Conservation (phyloP, 92 coral and sea anemone species). For the Micromussa lordhowensis region DNA sequence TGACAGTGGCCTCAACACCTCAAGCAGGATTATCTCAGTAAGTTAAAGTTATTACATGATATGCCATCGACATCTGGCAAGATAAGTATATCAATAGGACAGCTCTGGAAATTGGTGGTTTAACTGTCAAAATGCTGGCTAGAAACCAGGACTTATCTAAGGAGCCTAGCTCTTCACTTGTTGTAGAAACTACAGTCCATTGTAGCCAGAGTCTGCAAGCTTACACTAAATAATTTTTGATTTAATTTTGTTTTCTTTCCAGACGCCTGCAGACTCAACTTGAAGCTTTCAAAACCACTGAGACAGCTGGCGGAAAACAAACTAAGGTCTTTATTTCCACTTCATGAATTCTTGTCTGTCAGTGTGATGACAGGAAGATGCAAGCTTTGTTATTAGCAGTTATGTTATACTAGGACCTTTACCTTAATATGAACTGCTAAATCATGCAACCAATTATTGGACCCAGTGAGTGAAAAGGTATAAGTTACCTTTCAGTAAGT, state of each 20-base stretch:
- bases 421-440: background rate
- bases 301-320: constrained; percentile 49
- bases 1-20: constrained; percentile 83
- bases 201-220: background rate
- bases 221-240: background rate
- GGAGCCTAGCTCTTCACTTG: background rate
- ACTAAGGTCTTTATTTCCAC: constrained; percentile 47
- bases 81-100: too few species aligned
- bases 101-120: too few species aligned
- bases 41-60: background rate
- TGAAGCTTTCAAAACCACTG: constrained; percentile 80
- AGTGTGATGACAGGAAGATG: too few species aligned
- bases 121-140: background rate
- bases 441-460: too few species aligned
- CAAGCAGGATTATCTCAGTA: constrained; percentile 91
- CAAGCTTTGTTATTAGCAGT: too few species aligned
- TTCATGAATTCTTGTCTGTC: too few species aligned
- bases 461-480: too few species aligned
- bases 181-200: background rate
- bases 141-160: too few species aligned
- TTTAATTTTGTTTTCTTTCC: background rate
- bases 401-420: background rate
- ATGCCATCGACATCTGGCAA: too few species aligned
- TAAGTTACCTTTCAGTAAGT: too few species aligned
- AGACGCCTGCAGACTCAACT: constrained; percentile 91